phyloP scores from a whole-genome alignment of 2,888 invertebrate species.

The Oeneis ivallda region DNA sequence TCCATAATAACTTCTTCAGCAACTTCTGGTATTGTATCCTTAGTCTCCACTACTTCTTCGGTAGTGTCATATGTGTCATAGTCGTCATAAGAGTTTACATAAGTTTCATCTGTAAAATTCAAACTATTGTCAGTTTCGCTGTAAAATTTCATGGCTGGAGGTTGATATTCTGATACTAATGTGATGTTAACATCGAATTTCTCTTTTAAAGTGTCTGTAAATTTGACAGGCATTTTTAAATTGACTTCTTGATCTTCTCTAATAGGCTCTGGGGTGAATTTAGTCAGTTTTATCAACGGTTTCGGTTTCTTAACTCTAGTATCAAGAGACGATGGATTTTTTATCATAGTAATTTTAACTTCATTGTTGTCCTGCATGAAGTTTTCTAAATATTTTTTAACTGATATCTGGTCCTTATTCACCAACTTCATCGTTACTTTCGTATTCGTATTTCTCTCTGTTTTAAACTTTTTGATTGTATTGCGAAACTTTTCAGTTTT shows the following conservation, averaged over 20 bases:
- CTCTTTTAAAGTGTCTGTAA: constrained; percentile 44
- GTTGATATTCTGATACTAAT: constrained; percentile 43
- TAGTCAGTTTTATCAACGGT: constrained; percentile 55
- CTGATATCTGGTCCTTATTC: constrained; percentile 50
- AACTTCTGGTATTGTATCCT: constrained; percentile 59
- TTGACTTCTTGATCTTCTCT: constrained; percentile 15
- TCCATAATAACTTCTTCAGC: constrained; percentile 66
- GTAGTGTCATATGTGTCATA: constrained; percentile 32
- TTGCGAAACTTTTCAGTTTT: constrained; percentile 47
- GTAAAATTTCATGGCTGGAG: constrained; percentile 14
- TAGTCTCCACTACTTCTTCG: constrained; percentile 40
- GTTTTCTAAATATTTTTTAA: constrained; percentile 65
- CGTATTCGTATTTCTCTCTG: constrained; percentile 11
- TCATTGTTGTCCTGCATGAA: constrained; percentile 59
- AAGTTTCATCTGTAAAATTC: not conserved
- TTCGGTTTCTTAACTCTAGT: constrained; percentile 10
- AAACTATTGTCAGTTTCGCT: constrained; percentile 10
- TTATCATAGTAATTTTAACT: constrained; percentile 34
- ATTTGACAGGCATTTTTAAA: constrained; percentile 58
- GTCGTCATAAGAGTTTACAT: not conserved
- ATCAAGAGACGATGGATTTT: not conserved
- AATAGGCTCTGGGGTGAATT: constrained; percentile 44
- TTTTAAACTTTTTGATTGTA: constrained; percentile 55
- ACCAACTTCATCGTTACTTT: constrained; percentile 50
- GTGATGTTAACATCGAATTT: constrained; percentile 47